Conservation (phyloP, 92 coral and sea anemone genomes). For the Epizoanthus scotinus region DNA sequence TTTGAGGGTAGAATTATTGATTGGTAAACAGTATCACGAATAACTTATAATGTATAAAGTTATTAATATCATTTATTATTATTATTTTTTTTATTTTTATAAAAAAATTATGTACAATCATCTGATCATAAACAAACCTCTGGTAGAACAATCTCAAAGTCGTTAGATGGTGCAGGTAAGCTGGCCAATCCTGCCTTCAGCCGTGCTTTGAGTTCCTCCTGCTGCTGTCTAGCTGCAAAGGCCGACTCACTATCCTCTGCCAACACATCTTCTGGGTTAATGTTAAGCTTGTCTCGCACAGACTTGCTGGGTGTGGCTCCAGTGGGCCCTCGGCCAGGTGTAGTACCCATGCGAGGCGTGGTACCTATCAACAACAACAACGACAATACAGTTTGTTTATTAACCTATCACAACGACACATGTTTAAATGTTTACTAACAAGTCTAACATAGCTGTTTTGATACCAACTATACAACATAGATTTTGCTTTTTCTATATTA, state of each 20-base stretch:
- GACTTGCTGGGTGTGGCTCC: constrained; percentile 86
- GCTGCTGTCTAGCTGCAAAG: constrained; percentile 82
- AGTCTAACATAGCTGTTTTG: no score
- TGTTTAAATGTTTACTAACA: no score
- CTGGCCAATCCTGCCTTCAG: constrained; percentile 90
- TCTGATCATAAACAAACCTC: constrained; percentile 67
- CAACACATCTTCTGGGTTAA: constrained; percentile 92
- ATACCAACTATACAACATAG: no score
- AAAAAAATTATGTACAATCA: no score
- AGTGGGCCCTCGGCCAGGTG: constrained; percentile 66
- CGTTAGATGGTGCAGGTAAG: constrained; percentile 94
- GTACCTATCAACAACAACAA: constrained; percentile 47
- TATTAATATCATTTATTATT: no score
- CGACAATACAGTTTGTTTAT: no score
- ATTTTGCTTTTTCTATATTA: no score
- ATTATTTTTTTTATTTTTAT: no score
- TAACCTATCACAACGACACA: constrained; percentile 51
- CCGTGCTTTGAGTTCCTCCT: constrained; percentile 83
- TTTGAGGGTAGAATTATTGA: no score
- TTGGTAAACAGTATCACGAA: no score
- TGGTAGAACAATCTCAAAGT: constrained; percentile 97
- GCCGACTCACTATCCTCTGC: constrained; percentile 88
- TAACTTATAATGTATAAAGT: no score
- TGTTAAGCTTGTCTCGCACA: constrained; percentile 91
- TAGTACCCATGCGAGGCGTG: constrained; percentile 85